Evolutionary conservation across 2,797 vertebrate species (phyloP), one percentile per base, ranked within the genome.

Genomic region (Sebastes oblongus): DNA sequence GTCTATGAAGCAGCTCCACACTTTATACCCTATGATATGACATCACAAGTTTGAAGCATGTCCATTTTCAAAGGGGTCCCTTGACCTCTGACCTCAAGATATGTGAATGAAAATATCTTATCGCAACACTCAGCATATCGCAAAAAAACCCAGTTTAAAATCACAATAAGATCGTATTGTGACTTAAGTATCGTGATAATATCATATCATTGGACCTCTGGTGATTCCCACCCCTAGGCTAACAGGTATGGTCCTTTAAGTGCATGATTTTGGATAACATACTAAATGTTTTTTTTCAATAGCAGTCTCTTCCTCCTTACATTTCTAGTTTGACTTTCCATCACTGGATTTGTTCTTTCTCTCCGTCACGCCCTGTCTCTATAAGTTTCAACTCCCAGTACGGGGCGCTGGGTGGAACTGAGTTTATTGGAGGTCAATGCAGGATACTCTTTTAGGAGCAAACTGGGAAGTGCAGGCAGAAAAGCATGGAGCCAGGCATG

Each of bases 381-480:
- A 13, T 61, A 52, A 67, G 68, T 70, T 61, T 79, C 78, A 80
- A 46, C 76, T 54, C 81, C 52, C 65, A 55, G 66, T 59, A 32
- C 10, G 20, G 55, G 61, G 76, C 24, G 12, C 9, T 29, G 76
- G 64, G 64, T 59, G 65, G 54, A 66, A 50, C 42, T 6, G 20
- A 24, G 78, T 75, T 87, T 79, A 83, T 16, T 24, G 46, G 52
- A 80, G 83, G 82, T 90, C 58, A 73, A 46, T 36, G 58, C 56
- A 67, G 81, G 78, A 11, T 46, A 30, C 29, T 75, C n/a, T 71
- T 76, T 77, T 7, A 62, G 36, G 42, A 71, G 77, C 56, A 55
- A 36, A 80, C 6, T 25, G 20, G n/a, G 42, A 58, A 29, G 56
- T 14, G 9, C n/a, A 75, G 55, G 18, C 10, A 4, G 3, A 52